Base-by-base conservation (phyloP, 2,888 invertebrate species). In the Linnaemya vulpina region DNA sequence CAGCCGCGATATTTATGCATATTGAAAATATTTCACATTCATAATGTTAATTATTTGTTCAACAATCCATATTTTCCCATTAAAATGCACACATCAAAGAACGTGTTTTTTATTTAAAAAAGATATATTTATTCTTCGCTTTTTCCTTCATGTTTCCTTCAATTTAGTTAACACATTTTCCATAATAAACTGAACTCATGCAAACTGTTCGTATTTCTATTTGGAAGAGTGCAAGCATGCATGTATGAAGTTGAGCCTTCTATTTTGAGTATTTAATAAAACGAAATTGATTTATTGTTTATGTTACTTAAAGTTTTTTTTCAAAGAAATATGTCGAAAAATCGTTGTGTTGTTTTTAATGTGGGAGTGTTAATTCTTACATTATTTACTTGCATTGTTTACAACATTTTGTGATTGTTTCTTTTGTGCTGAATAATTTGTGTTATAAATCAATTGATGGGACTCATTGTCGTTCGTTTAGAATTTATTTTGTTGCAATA, bases 61-160 rank as follows among this genome's bases (percentile, higher is more conserved):
- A 82, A 82, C 75, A 85, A 78, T 74, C 74, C 63, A 74, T 81
- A 81, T 63, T 70, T 71, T 71, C 65, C 63, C 74, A 74, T 65
- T 49, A 78, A 51, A 71, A 79, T 74, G 70, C 68, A 40, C 70
- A 60, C 40, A 67, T 65, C 40, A 11, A 40, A 79, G 75, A 85
- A 85, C 85, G 85, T 85, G 85, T 71, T 75, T 79, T 85, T 85
- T 78, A 62, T 53, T 62, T 58, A 60, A 71, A 67, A 58, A 71
- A 46, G n/a, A 30, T 30, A 51, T 0, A 46, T 43, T 55, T 10
- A 53, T 65, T 65, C 10, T 20, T 71, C 46, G 8, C 55, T 53
- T 75, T 15, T 58, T 58, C 25, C 20, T 70, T 58, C n/a, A 74
- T 70, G 30, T 71, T 51, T 40, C 11, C 74, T 55, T 51, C 17